Percentiles rank a stretch among this genome's conserved stretches.
These are phyloP conservation scores for Pelodytes ibericus DNA, from an alignment of 2,797 vertebrate species.

Conservation along the genomic window DNA sequence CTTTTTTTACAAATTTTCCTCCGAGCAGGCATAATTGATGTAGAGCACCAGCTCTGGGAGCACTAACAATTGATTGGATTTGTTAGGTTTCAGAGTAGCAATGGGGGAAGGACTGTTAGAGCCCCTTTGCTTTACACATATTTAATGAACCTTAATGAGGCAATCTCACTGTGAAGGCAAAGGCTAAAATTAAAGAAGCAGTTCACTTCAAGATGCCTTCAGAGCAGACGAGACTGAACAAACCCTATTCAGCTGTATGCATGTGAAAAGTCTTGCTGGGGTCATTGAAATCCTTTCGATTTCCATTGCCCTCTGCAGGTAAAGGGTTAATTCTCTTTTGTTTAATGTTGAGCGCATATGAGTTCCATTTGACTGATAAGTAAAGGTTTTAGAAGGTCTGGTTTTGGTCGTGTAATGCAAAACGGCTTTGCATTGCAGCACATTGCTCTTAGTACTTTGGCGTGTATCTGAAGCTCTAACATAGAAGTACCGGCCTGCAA, in stretches of 20 bases:
- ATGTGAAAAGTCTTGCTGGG: neutral
- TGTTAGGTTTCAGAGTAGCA: constrained; percentile 62
- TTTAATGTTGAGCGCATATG: neutral
- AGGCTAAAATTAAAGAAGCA: constrained; percentile 49
- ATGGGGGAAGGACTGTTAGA: constrained; percentile 55
- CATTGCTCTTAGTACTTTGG: constrained; percentile 33
- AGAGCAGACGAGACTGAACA: constrained; percentile 29
- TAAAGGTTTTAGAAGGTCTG: neutral
- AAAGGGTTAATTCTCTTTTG: neutral
- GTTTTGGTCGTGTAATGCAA: constrained; percentile 21
- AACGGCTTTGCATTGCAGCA: constrained; percentile 30
- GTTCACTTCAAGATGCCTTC: constrained; percentile 43
- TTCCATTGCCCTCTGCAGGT: neutral
- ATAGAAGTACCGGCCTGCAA: constrained; percentile 17
- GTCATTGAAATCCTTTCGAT: neutral
- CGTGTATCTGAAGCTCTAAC: constrained; percentile 18
- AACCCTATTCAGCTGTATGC: neutral
- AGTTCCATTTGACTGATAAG: neutral
- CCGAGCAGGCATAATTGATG: constrained; percentile 61
- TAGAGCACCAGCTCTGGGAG: constrained; percentile 57
- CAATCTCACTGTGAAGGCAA: constrained; percentile 54
- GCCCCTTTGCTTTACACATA: constrained; percentile 56
- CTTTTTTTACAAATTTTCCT: constrained; percentile 62
- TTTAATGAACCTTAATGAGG: constrained; percentile 69
- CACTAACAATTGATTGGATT: constrained; percentile 65